Conservation (phyloP, 2,888 invertebrate species). For the Chrysomela aeneicollis region DNA sequence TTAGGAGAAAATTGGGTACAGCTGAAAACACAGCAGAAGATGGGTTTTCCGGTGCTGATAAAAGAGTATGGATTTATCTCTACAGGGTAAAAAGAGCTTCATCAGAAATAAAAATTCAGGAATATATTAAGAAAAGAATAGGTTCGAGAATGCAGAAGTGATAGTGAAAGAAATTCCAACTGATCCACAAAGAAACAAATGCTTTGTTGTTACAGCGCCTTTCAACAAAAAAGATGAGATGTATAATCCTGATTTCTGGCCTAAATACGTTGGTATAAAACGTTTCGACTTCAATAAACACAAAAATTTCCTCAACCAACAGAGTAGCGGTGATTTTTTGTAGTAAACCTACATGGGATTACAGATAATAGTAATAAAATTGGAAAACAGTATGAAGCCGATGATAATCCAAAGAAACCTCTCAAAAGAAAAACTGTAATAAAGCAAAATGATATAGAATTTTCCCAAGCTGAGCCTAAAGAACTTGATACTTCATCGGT, state of each 20-base stretch:
- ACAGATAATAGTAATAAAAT: constrained; percentile 1
- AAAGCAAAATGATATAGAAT: neutral
- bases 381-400: constrained; percentile 1
- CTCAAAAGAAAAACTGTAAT: neutral
- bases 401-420: too few relatives aligned
- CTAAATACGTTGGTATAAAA: constrained; percentile 18
- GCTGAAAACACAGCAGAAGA: constrained; percentile 9
- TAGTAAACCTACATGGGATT: constrained; percentile 15
- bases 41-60: constrained; percentile 18
- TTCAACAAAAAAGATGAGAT: constrained; percentile 18
- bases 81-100: constrained; percentile 15
- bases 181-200: constrained; percentile 16
- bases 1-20: constrained; percentile 5
- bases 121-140: constrained; percentile 10
- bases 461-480: neutral
- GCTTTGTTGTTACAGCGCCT: constrained; percentile 22
- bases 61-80: constrained; percentile 21
- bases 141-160: constrained; percentile 15
- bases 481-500: neutral
- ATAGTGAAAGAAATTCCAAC: constrained; percentile 21
- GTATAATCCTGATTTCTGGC: constrained; percentile 20
- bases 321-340: constrained; percentile 11
- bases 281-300: constrained; percentile 15
- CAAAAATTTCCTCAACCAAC: constrained; percentile 18
- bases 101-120: constrained; percentile 14